Evolutionary conservation across 2,113 vertebrate species (phyloP).

Genomic region (Pluvianellus socialis): DNA sequence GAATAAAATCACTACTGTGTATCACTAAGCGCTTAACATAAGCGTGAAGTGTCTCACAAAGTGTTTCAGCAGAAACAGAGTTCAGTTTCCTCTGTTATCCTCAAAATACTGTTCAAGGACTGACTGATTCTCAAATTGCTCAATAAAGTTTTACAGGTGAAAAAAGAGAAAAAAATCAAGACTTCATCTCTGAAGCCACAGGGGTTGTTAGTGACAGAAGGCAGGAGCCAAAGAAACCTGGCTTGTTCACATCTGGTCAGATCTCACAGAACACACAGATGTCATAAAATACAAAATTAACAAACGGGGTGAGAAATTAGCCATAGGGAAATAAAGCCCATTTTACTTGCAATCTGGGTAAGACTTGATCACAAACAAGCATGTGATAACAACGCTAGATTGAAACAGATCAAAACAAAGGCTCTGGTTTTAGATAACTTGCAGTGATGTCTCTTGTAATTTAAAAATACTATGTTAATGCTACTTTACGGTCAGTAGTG

Average conservation of each 20-base stretch:
- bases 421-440: not conserved
- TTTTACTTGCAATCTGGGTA: not conserved
- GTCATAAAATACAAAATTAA: not conserved
- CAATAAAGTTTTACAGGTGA: not conserved
- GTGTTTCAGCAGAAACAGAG: not conserved
- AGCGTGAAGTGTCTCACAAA: not conserved
- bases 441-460: not conserved
- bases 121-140: not conserved
- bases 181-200: not conserved
- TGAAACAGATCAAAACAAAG: not conserved
- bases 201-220: not conserved
- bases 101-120: not conserved
- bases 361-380: not conserved
- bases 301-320: not conserved
- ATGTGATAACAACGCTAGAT: not conserved
- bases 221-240: not conserved
- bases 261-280: not conserved
- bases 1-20: not conserved
- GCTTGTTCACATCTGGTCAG: not conserved
- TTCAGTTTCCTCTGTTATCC: not conserved
- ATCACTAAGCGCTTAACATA: not conserved
- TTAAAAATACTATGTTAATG: not conserved
- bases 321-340: not conserved
- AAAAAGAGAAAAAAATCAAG: not conserved
- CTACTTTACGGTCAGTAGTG: not conserved